Evolutionary conservation across 2,113 vertebrate genomes (phyloP).

Genomic region (Ovis aries): DNA sequence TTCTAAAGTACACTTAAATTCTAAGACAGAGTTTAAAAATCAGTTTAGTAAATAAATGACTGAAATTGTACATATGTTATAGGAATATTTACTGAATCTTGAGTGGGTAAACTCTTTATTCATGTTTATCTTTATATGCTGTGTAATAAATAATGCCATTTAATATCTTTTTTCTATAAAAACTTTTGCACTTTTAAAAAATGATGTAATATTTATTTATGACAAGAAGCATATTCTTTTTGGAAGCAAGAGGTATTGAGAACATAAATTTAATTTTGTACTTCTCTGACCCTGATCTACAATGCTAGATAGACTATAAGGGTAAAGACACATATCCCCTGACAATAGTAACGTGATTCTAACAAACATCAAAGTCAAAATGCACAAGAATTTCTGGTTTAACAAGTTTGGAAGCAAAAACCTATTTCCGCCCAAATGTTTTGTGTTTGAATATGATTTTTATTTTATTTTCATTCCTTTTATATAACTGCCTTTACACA

Average conservation of each 20-base stretch:
- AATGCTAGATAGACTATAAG: neutral
- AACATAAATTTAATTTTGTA: neutral
- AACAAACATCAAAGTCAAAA: neutral
- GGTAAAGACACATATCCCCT: neutral
- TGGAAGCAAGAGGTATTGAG: neutral
- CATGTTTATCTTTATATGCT: neutral
- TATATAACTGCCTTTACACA: slow-evolving; percentile 15
- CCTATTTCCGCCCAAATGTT: neutral
- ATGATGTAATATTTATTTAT: neutral
- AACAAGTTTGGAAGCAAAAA: slow-evolving; percentile 15
- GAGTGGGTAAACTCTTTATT: neutral
- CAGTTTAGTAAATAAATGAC: neutral
- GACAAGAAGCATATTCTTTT: neutral
- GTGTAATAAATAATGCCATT: neutral
- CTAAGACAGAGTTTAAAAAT: neutral
- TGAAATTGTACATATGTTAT: neutral
- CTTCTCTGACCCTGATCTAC: neutral
- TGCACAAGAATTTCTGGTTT: neutral
- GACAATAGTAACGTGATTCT: neutral
- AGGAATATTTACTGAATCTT: neutral
- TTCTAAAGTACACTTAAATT: neutral
- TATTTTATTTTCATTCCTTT: slow-evolving; percentile 30
- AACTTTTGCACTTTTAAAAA: neutral
- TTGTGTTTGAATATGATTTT: slow-evolving; percentile 39
- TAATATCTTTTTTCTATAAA: slow-evolving; percentile 1